Base-by-base conservation (phyloP, 2,113 vertebrate species). In the Promerops cafer region DNA sequence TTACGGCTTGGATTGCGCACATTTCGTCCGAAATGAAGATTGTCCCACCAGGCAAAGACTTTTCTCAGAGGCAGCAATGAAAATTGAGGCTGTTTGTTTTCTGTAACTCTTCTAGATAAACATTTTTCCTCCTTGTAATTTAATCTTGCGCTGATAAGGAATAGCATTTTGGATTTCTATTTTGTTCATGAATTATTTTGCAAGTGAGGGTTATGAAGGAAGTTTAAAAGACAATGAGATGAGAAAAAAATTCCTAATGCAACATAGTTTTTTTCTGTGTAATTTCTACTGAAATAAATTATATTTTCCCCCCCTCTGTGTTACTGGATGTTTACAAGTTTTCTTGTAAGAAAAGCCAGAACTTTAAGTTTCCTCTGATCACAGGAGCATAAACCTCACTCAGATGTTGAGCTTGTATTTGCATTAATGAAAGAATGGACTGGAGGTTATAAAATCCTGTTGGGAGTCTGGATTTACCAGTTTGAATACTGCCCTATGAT, bases 221-320 rank as follows among this genome's bases (percentile, higher is more conserved):
- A 76, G 5, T 12, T 49, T 75, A 72, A 71, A 94, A 76, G 57
- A 68, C 4, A 30, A 10, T 11, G 8, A 81, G 6, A 44, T 6
- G 5, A 65, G 6, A 45, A 79, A 63, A 89, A 82, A 20, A 20
- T 3, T 61, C 23, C 7, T 83, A 50, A 35, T 13, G 7, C 5
- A 52, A 27, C 2, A 2, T 9, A 30, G 0, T 39, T 49, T 78
- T 71, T 60, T 63, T 13, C 44, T 61, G 10, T 57, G 19, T 17
- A 70, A 54, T 77, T 89, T 63, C 39, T 65, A 35, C 0, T 1
- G 24, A 76, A 42, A 69, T 49, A 35, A 16, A 7, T 17, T 8
- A 40, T 5, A 22, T 7, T 35, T 71, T 44, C 10, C 0, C 11
- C 11, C 22, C 2, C 3, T 50, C 6, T 53, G 5, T 37, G 27